phyloP scores from a whole-genome alignment of 2,797 vertebrate species.

The Acanthis flammea region DNA sequence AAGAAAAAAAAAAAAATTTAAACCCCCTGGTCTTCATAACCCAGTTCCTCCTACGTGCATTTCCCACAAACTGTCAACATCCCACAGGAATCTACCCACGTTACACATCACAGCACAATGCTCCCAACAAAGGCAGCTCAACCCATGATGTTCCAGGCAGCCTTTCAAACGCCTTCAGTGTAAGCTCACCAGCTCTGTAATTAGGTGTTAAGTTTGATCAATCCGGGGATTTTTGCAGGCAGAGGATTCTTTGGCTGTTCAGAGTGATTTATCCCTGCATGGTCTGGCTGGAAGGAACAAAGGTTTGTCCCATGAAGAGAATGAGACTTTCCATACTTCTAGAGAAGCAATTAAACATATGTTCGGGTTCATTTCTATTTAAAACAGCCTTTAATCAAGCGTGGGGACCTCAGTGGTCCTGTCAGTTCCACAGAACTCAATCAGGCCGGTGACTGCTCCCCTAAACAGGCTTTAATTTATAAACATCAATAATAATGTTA shows the following conservation, averaged over 20 bases:
- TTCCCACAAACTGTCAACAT: conserved; percentile 74
- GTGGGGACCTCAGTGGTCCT: background rate
- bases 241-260: conserved; percentile 8
- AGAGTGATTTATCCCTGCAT: background rate
- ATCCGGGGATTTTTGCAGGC: conserved; percentile 13
- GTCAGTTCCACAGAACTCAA: background rate
- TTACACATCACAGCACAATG: conserved; percentile 68
- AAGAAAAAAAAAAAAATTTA: background rate
- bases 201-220: conserved; percentile 58
- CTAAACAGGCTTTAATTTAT: background rate
- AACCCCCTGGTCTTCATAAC: conserved; percentile 61
- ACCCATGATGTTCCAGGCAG: conserved; percentile 60
- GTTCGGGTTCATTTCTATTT: background rate
- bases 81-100: conserved; percentile 72
- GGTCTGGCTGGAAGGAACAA: background rate
- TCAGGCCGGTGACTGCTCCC: background rate
- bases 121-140: conserved; percentile 67
- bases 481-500: background rate
- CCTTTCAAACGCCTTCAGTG: conserved; percentile 59
- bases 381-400: background rate
- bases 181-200: conserved; percentile 65
- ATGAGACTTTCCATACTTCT: background rate
- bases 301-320: background rate
- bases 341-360: background rate
- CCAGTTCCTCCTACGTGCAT: conserved; percentile 62